These are phyloP conservation scores for Struthio camelus DNA, from an alignment of 2,113 vertebrate species.

Conservation along the genomic window DNA sequence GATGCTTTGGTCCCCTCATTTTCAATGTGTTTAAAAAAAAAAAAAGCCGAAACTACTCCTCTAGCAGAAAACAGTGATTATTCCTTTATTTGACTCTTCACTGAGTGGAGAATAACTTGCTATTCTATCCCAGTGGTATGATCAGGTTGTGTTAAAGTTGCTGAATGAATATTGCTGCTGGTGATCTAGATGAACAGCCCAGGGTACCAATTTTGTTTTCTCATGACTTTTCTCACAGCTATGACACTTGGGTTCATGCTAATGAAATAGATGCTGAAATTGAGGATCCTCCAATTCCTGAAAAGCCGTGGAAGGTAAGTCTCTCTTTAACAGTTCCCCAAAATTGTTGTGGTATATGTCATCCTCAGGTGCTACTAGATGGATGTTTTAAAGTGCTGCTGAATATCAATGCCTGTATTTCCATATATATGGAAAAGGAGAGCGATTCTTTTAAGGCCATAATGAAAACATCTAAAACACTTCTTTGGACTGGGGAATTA, in stretches of 20 bases:
- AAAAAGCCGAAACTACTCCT: background rate
- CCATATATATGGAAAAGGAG: background rate
- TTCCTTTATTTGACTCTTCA: background rate
- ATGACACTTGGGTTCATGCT: conserved; percentile 93
- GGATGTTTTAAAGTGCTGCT: background rate
- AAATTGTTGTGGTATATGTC: accelerated
- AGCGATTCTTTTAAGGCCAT: accelerated
- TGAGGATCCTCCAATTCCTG: conserved; percentile 90
- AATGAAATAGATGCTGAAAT: conserved; percentile 90
- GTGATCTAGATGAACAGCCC: background rate
- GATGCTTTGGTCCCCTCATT: accelerated
- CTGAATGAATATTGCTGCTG: background rate
- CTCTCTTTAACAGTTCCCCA: background rate
- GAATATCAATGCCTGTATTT: background rate
- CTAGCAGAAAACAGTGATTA: background rate
- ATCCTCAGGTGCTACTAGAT: background rate
- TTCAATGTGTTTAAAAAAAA: accelerated
- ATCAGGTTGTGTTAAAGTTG: background rate
- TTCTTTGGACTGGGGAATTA: background rate
- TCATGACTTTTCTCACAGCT: conserved; percentile 73
- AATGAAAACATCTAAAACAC: background rate
- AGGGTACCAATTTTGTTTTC: background rate
- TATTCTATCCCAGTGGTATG: accelerated
- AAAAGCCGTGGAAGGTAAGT: conserved; percentile 93
- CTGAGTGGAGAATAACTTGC: accelerated